Conservation (phyloP, 2,113 vertebrate species). For the Aspiorhynchus laticeps region DNA sequence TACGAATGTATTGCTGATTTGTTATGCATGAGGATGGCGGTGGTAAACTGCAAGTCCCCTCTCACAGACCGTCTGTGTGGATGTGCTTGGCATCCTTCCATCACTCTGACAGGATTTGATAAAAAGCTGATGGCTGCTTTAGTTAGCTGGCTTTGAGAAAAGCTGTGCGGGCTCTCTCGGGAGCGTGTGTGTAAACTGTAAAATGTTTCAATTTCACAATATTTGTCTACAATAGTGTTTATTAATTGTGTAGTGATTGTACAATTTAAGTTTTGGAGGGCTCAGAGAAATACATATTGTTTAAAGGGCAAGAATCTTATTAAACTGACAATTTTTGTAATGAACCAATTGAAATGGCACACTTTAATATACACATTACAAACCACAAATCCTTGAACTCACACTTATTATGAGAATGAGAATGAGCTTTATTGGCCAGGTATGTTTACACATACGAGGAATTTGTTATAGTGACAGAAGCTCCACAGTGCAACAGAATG, state of each 20-base stretch:
- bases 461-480: too few relatives aligned
- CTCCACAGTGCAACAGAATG: too few relatives aligned
- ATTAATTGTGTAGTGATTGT: background rate
- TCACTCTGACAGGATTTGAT: background rate
- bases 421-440: too few relatives aligned
- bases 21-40: background rate
- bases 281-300: too few relatives aligned
- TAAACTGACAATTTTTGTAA: too few relatives aligned
- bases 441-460: too few relatives aligned
- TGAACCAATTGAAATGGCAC: too few relatives aligned
- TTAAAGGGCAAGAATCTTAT: too few relatives aligned
- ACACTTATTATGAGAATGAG: too few relatives aligned
- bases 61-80: background rate
- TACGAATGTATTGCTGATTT: background rate
- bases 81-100: conserved; percentile 20
- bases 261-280: background rate
- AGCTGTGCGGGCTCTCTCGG: background rate
- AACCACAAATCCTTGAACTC: too few relatives aligned
- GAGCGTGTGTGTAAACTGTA: background rate
- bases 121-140: conserved; percentile 31
- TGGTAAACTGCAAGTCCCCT: background rate
- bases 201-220: background rate
- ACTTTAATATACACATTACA: too few relatives aligned
- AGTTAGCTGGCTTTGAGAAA: conserved; percentile 5
- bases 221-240: too few relatives aligned